Conservation (phyloP, 1,140 invertebrate species). For the Sycobia sp. region DNA sequence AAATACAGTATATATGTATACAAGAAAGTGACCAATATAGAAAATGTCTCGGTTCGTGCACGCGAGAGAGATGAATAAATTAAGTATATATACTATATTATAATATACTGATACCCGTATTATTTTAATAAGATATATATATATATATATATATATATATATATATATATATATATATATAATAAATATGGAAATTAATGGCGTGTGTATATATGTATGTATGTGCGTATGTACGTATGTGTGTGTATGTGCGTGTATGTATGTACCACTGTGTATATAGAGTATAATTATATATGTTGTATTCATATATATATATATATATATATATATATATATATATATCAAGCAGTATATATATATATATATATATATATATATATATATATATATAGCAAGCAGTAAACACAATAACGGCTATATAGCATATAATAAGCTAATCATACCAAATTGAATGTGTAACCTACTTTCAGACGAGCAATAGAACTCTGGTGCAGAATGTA, state of each 20-base stretch:
- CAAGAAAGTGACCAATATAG: too few relatives aligned
- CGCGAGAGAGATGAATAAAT: too few relatives aligned
- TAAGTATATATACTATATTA: too few relatives aligned
- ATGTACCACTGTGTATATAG: background rate
- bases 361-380: background rate
- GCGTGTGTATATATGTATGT: background rate
- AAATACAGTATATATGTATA: too few relatives aligned
- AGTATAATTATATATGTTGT: background rate
- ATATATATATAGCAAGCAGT: constrained; percentile 34
- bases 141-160: too few relatives aligned
- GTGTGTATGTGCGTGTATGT: background rate
- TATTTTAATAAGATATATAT: too few relatives aligned
- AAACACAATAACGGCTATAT: constrained; percentile 38
- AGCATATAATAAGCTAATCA: constrained; percentile 40
- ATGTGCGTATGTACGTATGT: background rate
- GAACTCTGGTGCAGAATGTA: constrained; percentile 65
- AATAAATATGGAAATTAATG: too few relatives aligned
- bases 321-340: background rate
- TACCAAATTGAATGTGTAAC: constrained; percentile 62
- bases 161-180: too few relatives aligned
- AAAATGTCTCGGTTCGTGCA: too few relatives aligned
- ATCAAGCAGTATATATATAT: too few relatives aligned
- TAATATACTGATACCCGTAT: too few relatives aligned
- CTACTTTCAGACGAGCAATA: constrained; percentile 65
- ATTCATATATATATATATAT: background rate